These are phyloP conservation scores for Megaceryle alcyon DNA, from an alignment of 2,797 vertebrate species.

Conservation along the genomic window DNA sequence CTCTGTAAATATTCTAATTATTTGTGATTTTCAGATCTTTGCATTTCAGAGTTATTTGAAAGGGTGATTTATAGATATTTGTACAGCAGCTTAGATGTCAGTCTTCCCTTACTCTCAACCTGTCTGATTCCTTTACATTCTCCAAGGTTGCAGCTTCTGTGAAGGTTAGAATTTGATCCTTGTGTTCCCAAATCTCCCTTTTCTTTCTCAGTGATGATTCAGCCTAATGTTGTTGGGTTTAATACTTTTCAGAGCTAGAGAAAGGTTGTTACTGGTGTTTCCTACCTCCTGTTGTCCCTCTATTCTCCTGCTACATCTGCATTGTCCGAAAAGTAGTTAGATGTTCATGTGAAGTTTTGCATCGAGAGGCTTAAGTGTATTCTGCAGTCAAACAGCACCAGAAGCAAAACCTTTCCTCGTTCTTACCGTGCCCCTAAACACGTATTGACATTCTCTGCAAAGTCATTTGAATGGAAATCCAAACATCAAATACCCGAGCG, in stretches of 20 bases:
- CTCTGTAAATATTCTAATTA: too few species aligned
- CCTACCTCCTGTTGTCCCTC: neutral
- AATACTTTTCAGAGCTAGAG: neutral
- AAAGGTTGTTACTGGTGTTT: neutral
- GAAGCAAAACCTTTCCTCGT: neutral
- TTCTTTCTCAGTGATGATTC: neutral
- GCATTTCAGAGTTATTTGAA: neutral
- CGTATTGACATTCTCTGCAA: neutral
- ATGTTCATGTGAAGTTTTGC: constrained; percentile 25
- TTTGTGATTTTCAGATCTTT: neutral
- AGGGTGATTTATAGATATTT: neutral
- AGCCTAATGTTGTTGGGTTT: neutral
- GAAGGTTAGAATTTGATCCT: neutral
- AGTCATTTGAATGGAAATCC: constrained; percentile 42
- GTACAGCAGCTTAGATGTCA: neutral
- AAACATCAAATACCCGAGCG: neutral
- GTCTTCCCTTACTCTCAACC: neutral
- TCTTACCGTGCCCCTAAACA: neutral
- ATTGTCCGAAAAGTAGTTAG: neutral
- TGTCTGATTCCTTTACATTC: neutral
- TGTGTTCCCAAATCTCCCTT: neutral
- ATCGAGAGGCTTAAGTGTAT: neutral
- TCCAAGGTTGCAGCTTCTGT: neutral
- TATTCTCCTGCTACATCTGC: neutral
- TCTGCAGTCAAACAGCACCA: neutral